phyloP scores from a whole-genome alignment of 2,113 vertebrate genomes.

The Pycnonotus jocosus region DNA sequence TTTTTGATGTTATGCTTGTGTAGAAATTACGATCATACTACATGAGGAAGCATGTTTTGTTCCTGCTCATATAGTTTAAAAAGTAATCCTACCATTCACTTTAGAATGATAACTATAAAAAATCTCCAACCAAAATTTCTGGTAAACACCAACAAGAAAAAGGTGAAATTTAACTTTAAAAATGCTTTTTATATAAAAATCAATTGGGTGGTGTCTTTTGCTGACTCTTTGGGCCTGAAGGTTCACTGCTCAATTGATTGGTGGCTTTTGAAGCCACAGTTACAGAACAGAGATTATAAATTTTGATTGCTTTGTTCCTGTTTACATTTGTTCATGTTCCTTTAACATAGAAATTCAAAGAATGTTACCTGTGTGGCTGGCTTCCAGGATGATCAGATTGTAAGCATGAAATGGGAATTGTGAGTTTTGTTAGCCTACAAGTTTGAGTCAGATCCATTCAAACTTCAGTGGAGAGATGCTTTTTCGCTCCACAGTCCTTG shows the following conservation, averaged over 20 bases:
- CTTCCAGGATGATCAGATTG: neutral
- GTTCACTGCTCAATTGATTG: neutral
- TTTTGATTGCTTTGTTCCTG: neutral
- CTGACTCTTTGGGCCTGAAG: neutral
- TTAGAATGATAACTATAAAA: neutral
- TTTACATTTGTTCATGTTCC: neutral
- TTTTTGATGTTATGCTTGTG: neutral
- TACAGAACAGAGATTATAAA: neutral
- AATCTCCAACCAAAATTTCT: neutral
- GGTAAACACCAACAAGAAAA: neutral
- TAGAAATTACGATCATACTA: neutral
- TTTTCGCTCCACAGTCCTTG: neutral
- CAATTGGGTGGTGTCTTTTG: neutral
- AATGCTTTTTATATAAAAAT: neutral
- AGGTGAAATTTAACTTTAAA: neutral
- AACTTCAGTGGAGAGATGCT: neutral
- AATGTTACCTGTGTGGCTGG: neutral
- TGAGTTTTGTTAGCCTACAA: neutral
- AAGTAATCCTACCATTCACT: neutral
- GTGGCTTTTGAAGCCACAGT: neutral
- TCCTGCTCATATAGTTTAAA: neutral
- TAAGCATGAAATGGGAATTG: neutral
- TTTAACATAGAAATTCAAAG: neutral
- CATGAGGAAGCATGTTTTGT: neutral
- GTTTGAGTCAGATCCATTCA: neutral